A percentile compares a stretch with the other conserved stretches of the same genome.
These are phyloP conservation scores for Colostygia pectinataria DNA, from an alignment of 2,888 invertebrate species.

Conservation along the genomic window DNA sequence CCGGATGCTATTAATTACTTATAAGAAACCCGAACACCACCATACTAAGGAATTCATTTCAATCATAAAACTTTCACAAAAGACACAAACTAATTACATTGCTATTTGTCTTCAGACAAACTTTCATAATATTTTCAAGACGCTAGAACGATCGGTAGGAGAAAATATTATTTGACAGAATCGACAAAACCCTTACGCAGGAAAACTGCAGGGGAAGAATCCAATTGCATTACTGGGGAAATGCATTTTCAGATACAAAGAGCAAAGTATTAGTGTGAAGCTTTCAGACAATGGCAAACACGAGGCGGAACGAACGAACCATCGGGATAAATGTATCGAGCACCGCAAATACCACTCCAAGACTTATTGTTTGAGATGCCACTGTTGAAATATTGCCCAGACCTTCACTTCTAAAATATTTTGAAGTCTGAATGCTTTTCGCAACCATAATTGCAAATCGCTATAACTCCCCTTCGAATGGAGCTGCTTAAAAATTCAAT, in stretches of 20 bases:
- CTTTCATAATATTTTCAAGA: constrained; percentile 30
- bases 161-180: constrained; percentile 32
- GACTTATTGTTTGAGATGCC: constrained; percentile 71
- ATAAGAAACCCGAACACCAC: no score
- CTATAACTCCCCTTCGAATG: constrained; percentile 29
- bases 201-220: constrained; percentile 43
- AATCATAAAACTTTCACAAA: constrained; percentile 30
- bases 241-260: constrained; percentile 62
- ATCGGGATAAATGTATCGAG: constrained; percentile 70
- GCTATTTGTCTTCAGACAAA: constrained; percentile 34
- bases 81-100: constrained; percentile 38
- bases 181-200: constrained; percentile 33
- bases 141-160: constrained; percentile 25
- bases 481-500: constrained; percentile 50
- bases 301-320: constrained; percentile 60
- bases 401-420: constrained; percentile 40
- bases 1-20: no score
- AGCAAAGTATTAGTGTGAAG: constrained; percentile 62
- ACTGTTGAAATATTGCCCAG: constrained; percentile 62
- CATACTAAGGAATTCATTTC: no score
- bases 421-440: constrained; percentile 38
- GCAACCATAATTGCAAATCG: constrained; percentile 26
- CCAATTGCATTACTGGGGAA: constrained; percentile 55
- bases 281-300: constrained; percentile 75
- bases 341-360: constrained; percentile 61